These are phyloP conservation scores for Pampus argenteus DNA, from an alignment of 2,797 vertebrate genomes.

Conservation along the genomic window DNA sequence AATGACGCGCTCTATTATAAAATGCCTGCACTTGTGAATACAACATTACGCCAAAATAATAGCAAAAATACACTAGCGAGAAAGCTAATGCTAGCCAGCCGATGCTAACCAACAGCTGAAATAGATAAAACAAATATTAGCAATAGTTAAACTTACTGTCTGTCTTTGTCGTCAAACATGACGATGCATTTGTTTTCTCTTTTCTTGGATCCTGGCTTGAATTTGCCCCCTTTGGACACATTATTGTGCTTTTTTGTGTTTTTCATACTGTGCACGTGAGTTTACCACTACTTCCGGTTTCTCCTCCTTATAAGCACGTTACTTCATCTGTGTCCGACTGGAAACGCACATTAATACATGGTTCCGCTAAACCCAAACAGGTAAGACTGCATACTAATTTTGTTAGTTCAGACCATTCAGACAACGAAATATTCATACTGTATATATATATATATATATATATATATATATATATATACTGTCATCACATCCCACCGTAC, in stretches of 20 bases:
- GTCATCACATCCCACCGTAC: background rate
- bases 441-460: too few species aligned
- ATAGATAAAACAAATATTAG: background rate
- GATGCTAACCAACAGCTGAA: slow-evolving; percentile 7
- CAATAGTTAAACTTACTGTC: slow-evolving; percentile 76
- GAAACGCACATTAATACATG: background rate
- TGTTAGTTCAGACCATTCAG: background rate
- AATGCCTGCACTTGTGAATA: background rate
- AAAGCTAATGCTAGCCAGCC: slow-evolving; percentile 5
- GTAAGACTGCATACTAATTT: accelerated
- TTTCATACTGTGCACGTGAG: slow-evolving; percentile 80
- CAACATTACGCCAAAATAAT: background rate
- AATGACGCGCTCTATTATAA: background rate
- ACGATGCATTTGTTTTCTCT: slow-evolving; percentile 81
- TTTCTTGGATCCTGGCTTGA: slow-evolving; percentile 77
- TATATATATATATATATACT: too few species aligned
- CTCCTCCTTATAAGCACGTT: background rate
- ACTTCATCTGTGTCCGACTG: slow-evolving; percentile 43
- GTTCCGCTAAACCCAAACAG: slow-evolving; percentile 10
- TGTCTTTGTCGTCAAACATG: slow-evolving; percentile 80
- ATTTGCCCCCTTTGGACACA: slow-evolving; percentile 48
- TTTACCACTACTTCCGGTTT: slow-evolving; percentile 26
- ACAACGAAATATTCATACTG: background rate
- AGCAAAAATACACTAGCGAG: background rate
- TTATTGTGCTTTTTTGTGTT: slow-evolving; percentile 58